Evolutionary conservation across 2,113 vertebrate genomes (phyloP).

Genomic region (Pygoscelis antarcticus): DNA sequence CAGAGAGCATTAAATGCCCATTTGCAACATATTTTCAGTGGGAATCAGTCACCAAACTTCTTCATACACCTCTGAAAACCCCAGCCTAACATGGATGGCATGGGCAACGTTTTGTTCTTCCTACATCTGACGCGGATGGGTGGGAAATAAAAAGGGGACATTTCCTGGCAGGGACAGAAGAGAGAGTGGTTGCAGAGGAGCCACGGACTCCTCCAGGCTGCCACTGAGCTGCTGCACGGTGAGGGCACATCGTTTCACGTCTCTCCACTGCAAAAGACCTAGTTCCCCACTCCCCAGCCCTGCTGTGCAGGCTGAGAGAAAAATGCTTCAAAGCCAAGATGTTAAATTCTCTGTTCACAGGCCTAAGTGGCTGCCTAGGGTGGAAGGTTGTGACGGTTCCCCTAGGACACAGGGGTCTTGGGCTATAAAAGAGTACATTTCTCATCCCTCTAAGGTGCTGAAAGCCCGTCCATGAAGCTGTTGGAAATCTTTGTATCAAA

Average conservation of each 20-base stretch:
- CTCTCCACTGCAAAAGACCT: background rate
- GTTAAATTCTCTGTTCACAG: background rate
- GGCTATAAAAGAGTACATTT: background rate
- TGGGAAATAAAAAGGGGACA: background rate
- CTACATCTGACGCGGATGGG: rapidly evolving
- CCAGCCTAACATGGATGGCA: background rate
- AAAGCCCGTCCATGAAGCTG: background rate
- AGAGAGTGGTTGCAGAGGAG: background rate
- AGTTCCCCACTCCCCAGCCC: background rate
- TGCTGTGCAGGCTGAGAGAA: background rate
- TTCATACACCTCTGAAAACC: background rate
- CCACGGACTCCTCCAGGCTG: background rate
- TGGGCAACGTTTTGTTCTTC: background rate
- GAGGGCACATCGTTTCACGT: background rate
- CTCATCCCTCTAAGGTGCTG: background rate
- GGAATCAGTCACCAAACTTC: background rate
- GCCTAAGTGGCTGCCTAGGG: background rate
- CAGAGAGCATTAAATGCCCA: background rate
- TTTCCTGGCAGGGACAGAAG: background rate
- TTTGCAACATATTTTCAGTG: background rate
- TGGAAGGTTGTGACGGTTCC: background rate
- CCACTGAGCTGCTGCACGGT: background rate
- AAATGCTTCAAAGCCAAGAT: background rate
- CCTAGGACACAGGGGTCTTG: background rate
- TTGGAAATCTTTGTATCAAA: background rate